Percentiles rank a stretch among this genome's conserved stretches.
phyloP scores from a whole-genome alignment of 2,113 vertebrate species.

The Tringa solitaria region DNA sequence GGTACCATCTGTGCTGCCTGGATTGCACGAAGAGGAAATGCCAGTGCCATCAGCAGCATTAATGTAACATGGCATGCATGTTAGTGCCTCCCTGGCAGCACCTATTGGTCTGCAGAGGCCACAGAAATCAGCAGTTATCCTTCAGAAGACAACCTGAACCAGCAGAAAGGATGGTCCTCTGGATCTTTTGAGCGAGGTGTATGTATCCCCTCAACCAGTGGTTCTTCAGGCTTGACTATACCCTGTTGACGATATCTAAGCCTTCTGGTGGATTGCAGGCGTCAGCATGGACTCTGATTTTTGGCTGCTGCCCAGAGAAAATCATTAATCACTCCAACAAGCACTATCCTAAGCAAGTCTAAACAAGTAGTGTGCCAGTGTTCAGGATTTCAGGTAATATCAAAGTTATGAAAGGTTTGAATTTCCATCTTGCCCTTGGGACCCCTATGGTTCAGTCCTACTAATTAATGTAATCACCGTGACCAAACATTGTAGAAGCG shows the following conservation, averaged over 20 bases:
- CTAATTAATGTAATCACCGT: neutral
- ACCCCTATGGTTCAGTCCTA: rapidly evolving
- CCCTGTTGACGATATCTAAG: neutral
- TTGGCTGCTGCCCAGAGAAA: conserved; percentile 6
- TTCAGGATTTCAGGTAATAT: neutral
- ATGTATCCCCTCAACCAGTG: neutral
- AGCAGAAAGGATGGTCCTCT: neutral
- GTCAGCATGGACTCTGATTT: conserved; percentile 19
- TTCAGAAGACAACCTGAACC: neutral
- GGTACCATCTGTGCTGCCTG: neutral
- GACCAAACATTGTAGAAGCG: neutral
- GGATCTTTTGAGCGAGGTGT: neutral
- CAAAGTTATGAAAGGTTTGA: neutral
- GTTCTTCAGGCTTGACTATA: neutral
- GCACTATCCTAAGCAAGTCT: neutral
- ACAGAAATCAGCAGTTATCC: neutral
- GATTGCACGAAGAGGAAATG: neutral
- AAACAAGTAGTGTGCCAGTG: neutral
- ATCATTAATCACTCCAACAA: neutral
- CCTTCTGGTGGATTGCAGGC: neutral
- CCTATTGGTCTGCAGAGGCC: neutral
- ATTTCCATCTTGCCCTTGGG: neutral
- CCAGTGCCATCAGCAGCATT: neutral
- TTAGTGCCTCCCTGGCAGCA: neutral
- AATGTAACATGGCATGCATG: neutral